Conservation (phyloP, 2,797 vertebrate species). For the Clamator glandarius region DNA sequence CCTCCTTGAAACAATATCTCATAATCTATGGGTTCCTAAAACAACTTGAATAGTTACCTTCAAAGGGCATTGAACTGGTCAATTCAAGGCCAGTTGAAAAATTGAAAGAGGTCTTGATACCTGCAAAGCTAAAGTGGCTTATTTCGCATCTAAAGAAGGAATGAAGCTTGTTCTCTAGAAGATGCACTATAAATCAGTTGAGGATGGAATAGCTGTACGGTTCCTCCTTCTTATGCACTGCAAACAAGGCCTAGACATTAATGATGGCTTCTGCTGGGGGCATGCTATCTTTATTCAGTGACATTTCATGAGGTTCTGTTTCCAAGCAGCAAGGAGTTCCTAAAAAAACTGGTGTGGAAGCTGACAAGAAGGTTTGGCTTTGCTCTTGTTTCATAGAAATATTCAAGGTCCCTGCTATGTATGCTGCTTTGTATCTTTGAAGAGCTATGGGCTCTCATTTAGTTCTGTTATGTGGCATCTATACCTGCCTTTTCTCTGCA, state of each 20-base stretch:
- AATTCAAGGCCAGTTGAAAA: neutral
- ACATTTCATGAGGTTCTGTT: neutral
- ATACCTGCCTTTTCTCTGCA: neutral
- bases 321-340: neutral
- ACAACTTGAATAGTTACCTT: neutral
- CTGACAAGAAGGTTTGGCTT: neutral
- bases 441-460: neutral
- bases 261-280: neutral
- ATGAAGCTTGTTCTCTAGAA: neutral
- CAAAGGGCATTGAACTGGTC: neutral
- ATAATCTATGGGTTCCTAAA: neutral
- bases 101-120: neutral
- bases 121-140: neutral
- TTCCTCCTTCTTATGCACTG: neutral
- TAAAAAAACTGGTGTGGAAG: neutral
- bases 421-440: neutral
- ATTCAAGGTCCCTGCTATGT: neutral
- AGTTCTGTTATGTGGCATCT: neutral
- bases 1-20: neutral
- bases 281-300: neutral
- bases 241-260: neutral
- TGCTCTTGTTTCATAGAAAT: neutral
- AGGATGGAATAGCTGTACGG: neutral
- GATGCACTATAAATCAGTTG: neutral
- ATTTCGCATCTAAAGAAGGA: neutral